Conservation (phyloP, 2,888 invertebrate genomes). For the Parascotia fuliginaria region DNA sequence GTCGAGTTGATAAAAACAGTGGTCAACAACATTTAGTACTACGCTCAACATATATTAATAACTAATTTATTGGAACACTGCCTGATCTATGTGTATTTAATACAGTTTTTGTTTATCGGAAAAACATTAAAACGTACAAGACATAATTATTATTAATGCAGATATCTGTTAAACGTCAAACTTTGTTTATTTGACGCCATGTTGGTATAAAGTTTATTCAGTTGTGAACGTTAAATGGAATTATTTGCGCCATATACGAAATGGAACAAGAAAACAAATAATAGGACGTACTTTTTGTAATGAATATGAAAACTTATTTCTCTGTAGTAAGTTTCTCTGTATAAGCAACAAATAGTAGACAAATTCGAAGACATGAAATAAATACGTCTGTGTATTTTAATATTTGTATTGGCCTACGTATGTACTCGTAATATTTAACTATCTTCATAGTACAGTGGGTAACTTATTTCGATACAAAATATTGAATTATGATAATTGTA, state of each 20-base stretch:
- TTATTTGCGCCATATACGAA: background rate
- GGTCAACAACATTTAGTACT: constrained; percentile 32
- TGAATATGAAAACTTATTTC: too few species aligned
- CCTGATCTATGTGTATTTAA: constrained; percentile 25
- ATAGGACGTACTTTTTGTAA: too few species aligned
- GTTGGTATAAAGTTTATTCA: constrained; percentile 9
- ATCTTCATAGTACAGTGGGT: too few species aligned
- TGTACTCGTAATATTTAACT: too few species aligned
- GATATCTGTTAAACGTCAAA: constrained; percentile 24
- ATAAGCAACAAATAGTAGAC: too few species aligned
- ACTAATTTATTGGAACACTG: constrained; percentile 37
- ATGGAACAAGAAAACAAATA: background rate
- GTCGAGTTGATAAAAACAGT: constrained; percentile 4
- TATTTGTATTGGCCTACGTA: too few species aligned
- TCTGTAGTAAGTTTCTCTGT: too few species aligned
- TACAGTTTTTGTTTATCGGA: constrained; percentile 32
- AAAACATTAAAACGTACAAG: constrained; percentile 28
- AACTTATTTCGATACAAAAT: too few species aligned
- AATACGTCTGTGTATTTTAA: too few species aligned
- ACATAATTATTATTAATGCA: constrained; percentile 33
- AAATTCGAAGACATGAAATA: too few species aligned
- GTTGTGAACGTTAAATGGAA: background rate
- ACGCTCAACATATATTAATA: constrained; percentile 32
- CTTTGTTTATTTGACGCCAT: constrained; percentile 3
- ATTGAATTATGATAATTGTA: too few species aligned